Percentiles rank a stretch among this genome's conserved stretches.
These are phyloP conservation scores for Stenoptilia bipunctidactyla DNA, from an alignment of 2,888 invertebrate genomes.

Conservation along the genomic window DNA sequence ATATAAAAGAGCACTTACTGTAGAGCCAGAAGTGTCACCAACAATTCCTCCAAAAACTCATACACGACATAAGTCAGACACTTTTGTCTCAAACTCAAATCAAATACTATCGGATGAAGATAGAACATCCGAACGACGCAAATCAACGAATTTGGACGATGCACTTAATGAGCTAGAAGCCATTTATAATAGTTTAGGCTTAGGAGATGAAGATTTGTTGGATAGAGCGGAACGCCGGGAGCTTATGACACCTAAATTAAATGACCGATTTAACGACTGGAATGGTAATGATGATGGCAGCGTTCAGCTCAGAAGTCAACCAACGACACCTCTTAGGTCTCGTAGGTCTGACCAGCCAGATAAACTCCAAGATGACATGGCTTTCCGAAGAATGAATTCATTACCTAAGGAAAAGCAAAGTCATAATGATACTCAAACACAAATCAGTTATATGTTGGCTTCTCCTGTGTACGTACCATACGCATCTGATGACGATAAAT, in stretches of 20 bases:
- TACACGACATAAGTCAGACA: conserved; percentile 59
- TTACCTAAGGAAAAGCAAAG: conserved; percentile 61
- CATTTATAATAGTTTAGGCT: conserved; percentile 89
- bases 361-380: conserved; percentile 83
- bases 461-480: conserved; percentile 75
- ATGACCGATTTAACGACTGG: conserved; percentile 61
- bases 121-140: conserved; percentile 65
- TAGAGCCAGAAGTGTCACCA: conserved; percentile 40
- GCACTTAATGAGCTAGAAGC: conserved; percentile 91
- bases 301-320: conserved; percentile 57
- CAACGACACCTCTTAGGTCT: conserved; percentile 50
- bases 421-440: conserved; percentile 47
- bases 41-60: conserved; percentile 54
- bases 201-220: conserved; percentile 85
- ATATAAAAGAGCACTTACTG: conserved; percentile 50
- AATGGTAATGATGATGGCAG: conserved; percentile 59
- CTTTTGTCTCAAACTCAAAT: conserved; percentile 39
- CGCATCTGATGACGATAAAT: conserved; percentile 57
- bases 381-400: conserved; percentile 78
- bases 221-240: conserved; percentile 84
- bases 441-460: conserved; percentile 77
- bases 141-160: conserved; percentile 87
- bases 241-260: conserved; percentile 68
- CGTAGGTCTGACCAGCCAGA: conserved; percentile 72
- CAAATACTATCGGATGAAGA: conserved; percentile 62